Evolutionary conservation across 92 coral and sea anemone species (phyloP).

Genomic region (Palythoa caribaeorum): DNA sequence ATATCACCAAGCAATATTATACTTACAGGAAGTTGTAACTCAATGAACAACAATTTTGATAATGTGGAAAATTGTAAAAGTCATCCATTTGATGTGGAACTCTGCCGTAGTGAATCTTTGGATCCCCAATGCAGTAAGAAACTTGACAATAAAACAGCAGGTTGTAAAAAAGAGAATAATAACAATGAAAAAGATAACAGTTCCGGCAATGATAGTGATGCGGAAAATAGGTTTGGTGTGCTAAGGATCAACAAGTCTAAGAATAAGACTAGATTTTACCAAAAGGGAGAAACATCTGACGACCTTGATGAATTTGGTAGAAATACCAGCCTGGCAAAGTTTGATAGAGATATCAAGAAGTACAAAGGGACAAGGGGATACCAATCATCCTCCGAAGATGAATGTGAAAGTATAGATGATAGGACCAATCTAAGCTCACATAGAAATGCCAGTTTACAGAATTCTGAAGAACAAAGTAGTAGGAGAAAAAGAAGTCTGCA

Average conservation of each 20-base stretch:
- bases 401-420: constrained; percentile 24
- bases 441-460: constrained; percentile 24
- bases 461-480: constrained; percentile 50
- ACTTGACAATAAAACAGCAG: not conserved
- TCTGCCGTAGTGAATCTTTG: not conserved
- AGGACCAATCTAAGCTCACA: constrained; percentile 18
- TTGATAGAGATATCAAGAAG: constrained; percentile 14
- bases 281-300: not conserved
- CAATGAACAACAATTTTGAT: not conserved
- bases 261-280: not conserved
- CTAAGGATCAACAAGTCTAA: not conserved
- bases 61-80: not conserved
- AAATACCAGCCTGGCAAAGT: constrained; percentile 38
- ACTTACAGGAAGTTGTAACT: not conserved
- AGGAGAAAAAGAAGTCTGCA: constrained; percentile 29
- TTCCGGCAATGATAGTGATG: constrained; percentile 23
- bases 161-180: not conserved
- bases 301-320: constrained; percentile 37
- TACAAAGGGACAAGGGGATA: not conserved
- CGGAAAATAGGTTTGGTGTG: not conserved
- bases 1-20: not conserved
- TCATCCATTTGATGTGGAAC: not conserved
- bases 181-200: not conserved
- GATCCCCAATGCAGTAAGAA: not conserved
- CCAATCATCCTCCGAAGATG: not conserved